phyloP scores from a whole-genome alignment of 2,797 vertebrate genomes.

The Buphagus erythrorhynchus region DNA sequence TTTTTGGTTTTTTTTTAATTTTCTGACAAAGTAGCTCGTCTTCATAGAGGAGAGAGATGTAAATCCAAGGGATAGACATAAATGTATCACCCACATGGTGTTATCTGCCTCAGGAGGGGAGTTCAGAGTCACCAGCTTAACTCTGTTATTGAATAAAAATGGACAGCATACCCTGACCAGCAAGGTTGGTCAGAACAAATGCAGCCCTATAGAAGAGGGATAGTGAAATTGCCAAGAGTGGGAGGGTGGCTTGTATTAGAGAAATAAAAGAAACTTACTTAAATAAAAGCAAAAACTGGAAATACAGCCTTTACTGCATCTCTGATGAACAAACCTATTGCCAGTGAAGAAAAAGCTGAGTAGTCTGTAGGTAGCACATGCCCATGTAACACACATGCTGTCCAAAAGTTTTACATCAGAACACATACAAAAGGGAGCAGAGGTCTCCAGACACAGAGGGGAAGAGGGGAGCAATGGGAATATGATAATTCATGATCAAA shows the following conservation, averaged over 20 bases:
- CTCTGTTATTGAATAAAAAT: neutral
- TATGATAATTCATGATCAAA: neutral
- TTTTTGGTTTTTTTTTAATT: neutral
- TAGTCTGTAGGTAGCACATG: neutral
- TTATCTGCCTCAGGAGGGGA: neutral
- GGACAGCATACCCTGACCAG: neutral
- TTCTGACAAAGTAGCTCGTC: neutral
- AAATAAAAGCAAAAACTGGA: neutral
- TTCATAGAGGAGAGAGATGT: neutral
- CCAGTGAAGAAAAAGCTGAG: neutral
- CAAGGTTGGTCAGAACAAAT: neutral
- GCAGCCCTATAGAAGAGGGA: neutral
- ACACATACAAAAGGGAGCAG: neutral
- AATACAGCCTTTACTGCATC: neutral
- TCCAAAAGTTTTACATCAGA: neutral
- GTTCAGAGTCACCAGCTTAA: neutral
- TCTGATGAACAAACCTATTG: neutral
- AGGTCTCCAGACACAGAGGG: neutral
- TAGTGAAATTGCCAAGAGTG: neutral
- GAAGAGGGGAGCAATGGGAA: neutral
- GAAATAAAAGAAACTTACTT: neutral
- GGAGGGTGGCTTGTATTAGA: neutral
- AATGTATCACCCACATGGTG: accelerated
- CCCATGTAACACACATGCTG: accelerated
- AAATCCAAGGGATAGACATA: neutral